Conservation (phyloP, 2,888 invertebrate species). For the Neelides folsomi region DNA sequence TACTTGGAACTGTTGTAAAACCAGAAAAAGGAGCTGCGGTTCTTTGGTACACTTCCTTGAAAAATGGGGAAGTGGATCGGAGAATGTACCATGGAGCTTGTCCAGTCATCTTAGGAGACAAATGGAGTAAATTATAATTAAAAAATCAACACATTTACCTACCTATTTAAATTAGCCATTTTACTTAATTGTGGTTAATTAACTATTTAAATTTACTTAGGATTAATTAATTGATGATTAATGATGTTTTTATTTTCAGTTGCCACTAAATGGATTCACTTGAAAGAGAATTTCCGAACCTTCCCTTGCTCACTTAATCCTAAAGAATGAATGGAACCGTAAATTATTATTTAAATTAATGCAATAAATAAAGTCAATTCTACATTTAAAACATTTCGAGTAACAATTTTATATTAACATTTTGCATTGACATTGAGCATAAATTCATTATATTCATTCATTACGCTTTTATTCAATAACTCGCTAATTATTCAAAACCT, state of each 20-base stretch:
- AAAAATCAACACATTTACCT: slow-evolving; percentile 4
- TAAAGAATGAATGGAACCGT: too few species aligned
- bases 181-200: slow-evolving; percentile 4
- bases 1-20: slow-evolving; percentile 33
- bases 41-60: slow-evolving; percentile 34
- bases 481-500: too few species aligned
- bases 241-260: slow-evolving; percentile 14
- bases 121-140: slow-evolving; percentile 32
- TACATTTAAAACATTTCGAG: too few species aligned
- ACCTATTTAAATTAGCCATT: slow-evolving; percentile 6
- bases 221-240: slow-evolving; percentile 3
- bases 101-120: slow-evolving; percentile 34
- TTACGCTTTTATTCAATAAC: too few species aligned
- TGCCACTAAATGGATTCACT: slow-evolving; percentile 33
- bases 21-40: slow-evolving; percentile 34
- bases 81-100: slow-evolving; percentile 34
- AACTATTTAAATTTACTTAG: slow-evolving; percentile 3
- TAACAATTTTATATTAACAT: too few species aligned
- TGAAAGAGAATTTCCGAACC: slow-evolving; percentile 21
- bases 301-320: slow-evolving; percentile 23
- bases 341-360: too few species aligned
- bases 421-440: too few species aligned
- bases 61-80: slow-evolving; percentile 32
- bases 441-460: too few species aligned
- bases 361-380: too few species aligned